These are phyloP conservation scores for Percopsis omiscomaycus DNA, from an alignment of 2,797 vertebrate genomes.

Conservation along the genomic window DNA sequence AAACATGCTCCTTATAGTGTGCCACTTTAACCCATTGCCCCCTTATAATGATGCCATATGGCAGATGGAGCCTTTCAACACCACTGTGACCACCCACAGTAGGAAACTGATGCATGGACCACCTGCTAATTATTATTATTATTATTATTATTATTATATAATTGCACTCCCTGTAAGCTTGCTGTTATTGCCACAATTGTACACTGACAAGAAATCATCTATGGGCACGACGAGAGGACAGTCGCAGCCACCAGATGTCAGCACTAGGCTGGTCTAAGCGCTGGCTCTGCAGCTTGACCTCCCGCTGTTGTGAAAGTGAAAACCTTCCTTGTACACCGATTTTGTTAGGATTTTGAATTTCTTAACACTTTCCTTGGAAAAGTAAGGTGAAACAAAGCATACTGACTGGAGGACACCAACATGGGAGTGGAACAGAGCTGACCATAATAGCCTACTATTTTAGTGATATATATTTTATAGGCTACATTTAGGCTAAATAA, in stretches of 20 bases:
- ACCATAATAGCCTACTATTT: too few species aligned
- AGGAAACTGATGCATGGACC: conserved; percentile 79
- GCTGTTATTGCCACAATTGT: not conserved
- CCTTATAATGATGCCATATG: conserved; percentile 36
- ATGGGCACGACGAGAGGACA: not conserved
- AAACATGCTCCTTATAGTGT: too few species aligned
- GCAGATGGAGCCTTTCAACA: conserved; percentile 20
- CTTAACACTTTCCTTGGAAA: too few species aligned
- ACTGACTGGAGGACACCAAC: too few species aligned
- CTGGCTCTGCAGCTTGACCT: not conserved
- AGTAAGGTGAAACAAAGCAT: too few species aligned
- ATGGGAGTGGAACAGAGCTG: too few species aligned
- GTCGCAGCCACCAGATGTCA: conserved; percentile 59
- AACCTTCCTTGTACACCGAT: too few species aligned
- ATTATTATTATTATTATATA: not conserved
- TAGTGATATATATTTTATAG: too few species aligned
- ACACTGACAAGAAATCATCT: not conserved
- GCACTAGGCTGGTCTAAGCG: conserved; percentile 19
- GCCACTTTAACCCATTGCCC: conserved; percentile 30
- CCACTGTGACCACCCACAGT: conserved; percentile 81
- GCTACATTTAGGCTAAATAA: too few species aligned
- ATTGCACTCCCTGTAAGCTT: not conserved
- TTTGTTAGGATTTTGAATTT: too few species aligned
- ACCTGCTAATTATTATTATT: conserved; percentile 68
- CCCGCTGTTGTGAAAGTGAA: too few species aligned